Base-by-base conservation (phyloP, 1,140 invertebrate genomes). In the Charaxes varanes region DNA sequence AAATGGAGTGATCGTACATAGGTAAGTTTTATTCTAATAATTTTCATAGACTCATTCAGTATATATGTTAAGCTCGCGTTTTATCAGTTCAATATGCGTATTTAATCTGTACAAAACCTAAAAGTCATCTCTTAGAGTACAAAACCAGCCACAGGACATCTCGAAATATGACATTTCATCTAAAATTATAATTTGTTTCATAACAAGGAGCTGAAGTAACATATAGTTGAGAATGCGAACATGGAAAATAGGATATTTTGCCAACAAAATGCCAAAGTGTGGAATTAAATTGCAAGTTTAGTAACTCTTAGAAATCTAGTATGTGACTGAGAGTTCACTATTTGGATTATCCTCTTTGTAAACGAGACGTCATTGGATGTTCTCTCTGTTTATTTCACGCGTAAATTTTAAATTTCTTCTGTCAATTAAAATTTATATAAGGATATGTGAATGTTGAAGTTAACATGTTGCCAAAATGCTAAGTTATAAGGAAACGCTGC, bases 401-500 rank as follows among this genome's bases (percentile, higher is more conserved):
- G 2, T n/a, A 6, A 22, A 32, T 24, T 21, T 31, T 30, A 32
- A 21, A 46, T 61, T 67, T 73, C 50, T 74, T 72, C 77, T 62
- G 78, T 79, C 78, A 82, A 82, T 82, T 82, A 82, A 68, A 58
- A 41, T 66, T 59, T 63, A 50, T 49, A 65, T 41, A 56, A 53
- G 55, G 52, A 38, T 55, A 58, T 44, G 36, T 69, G 62, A 69
- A 70, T 68, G 56, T 76, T 73, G 65, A 51, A 53, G 60, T 67
- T 69, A 66, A 65, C 57, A 64, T 62, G 78, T 82, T 82, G 78
- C 74, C 78, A 82, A 82, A 81, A 60, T 62, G 65, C 67, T 73
- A 73, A 60, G 41, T 41, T 69, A 54, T 73, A 74, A 73, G 60
- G 43, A 53, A 56, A 65, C 45, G 62, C 66, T 67, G 64, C 53